These are phyloP conservation scores for Phrixothrix hirtus DNA, from an alignment of 2,888 invertebrate genomes.

Conservation along the genomic window DNA sequence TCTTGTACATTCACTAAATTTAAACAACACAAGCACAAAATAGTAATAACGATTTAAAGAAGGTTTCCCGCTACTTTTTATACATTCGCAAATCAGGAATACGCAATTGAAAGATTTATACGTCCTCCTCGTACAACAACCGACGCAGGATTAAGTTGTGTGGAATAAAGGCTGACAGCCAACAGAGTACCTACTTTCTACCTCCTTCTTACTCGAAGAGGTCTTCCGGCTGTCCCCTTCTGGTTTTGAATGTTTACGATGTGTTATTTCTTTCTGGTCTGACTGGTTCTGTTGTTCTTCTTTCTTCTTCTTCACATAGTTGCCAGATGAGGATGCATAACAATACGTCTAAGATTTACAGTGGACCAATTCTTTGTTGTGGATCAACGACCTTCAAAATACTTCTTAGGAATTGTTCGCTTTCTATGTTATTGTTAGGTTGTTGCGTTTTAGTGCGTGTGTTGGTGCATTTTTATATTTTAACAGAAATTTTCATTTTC, in stretches of 20 bases:
- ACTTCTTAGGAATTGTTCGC: background rate
- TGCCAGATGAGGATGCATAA: slow-evolving; percentile 43
- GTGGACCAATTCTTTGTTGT: slow-evolving; percentile 36
- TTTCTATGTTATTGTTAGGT: too few relatives aligned
- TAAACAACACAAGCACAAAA: slow-evolving; percentile 11
- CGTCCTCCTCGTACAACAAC: slow-evolving; percentile 39
- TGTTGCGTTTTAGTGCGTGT: too few relatives aligned
- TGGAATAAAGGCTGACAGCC: slow-evolving; percentile 51
- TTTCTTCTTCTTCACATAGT: slow-evolving; percentile 36
- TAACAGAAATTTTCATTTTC: too few relatives aligned
- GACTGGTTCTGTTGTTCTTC: slow-evolving; percentile 36
- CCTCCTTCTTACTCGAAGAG: slow-evolving; percentile 35
- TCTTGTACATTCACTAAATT: slow-evolving; percentile 12
- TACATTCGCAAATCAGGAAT: slow-evolving; percentile 6
- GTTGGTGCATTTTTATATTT: too few relatives aligned
- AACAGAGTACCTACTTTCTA: slow-evolving; percentile 39
- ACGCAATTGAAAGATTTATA: slow-evolving; percentile 16
- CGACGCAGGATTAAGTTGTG: slow-evolving; percentile 54
- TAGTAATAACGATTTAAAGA: background rate
- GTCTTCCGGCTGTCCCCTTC: slow-evolving; percentile 30
- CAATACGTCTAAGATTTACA: slow-evolving; percentile 40
- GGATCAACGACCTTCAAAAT: slow-evolving; percentile 1
- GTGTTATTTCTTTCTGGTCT: slow-evolving; percentile 43
- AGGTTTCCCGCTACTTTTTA: slow-evolving; percentile 9
- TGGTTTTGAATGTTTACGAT: slow-evolving; percentile 37